phyloP scores from a whole-genome alignment of 2,888 invertebrate genomes.

The Eupithecia vulgata region DNA sequence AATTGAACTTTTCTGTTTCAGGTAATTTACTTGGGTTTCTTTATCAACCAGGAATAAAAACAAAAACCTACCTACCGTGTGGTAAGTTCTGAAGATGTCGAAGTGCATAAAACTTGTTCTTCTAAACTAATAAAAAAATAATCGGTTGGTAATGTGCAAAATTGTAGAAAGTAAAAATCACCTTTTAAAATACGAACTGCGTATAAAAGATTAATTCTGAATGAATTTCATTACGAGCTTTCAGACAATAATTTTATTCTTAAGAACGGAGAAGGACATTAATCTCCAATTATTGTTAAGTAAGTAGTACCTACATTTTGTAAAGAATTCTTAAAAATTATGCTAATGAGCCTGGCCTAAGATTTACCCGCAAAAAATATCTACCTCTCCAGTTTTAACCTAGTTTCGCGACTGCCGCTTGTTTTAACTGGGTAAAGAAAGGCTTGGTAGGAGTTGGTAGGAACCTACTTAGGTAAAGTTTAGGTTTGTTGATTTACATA shows the following conservation, averaged over 20 bases:
- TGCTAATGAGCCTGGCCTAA: constrained; percentile 3
- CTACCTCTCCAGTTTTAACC: constrained; percentile 7
- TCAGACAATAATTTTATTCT: constrained; percentile 10
- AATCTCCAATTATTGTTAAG: constrained; percentile 12
- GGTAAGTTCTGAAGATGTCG: background rate
- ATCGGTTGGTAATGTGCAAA: background rate
- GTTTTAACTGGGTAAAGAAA: constrained; percentile 3
- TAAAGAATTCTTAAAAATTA: constrained; percentile 14
- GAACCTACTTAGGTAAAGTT: background rate
- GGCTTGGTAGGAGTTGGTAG: background rate
- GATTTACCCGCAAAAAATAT: constrained; percentile 8
- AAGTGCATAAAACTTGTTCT: background rate
- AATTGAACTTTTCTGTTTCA: background rate
- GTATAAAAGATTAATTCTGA: constrained; percentile 11
- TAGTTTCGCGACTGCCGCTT: background rate
- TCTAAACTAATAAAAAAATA: background rate
- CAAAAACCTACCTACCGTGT: background rate
- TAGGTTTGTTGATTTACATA: constrained; percentile 2
- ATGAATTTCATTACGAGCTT: constrained; percentile 10
- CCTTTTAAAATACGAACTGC: background rate
- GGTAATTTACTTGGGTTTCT: background rate
- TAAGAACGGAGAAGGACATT: constrained; percentile 7
- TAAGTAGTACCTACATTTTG: background rate
- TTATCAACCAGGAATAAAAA: background rate
- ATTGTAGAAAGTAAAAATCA: background rate